phyloP scores from a whole-genome alignment of 2,797 vertebrate species.

The Catamblyrhynchus diadema region DNA sequence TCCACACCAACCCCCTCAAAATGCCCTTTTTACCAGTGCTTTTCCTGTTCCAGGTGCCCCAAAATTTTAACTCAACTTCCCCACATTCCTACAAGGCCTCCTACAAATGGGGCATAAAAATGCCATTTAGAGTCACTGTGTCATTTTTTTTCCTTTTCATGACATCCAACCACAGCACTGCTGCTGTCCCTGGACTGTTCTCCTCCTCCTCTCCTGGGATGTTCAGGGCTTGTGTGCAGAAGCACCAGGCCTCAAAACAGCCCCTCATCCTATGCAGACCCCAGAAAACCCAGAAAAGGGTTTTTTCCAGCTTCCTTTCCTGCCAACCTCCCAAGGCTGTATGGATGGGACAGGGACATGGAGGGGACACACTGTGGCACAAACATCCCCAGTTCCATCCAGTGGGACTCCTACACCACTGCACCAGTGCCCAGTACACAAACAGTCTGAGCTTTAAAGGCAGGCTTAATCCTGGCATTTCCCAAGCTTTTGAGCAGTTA shows the following conservation, averaged over 20 bases:
- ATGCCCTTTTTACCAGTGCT: accelerated
- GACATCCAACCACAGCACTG: background rate
- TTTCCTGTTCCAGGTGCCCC: accelerated
- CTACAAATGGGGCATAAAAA: background rate
- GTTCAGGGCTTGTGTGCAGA: accelerated
- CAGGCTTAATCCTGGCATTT: background rate
- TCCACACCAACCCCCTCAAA: background rate
- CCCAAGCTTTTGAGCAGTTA: background rate
- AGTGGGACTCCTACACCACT: accelerated
- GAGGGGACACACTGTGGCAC: background rate
- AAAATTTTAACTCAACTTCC: background rate
- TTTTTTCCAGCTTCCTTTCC: background rate
- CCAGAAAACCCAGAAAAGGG: background rate
- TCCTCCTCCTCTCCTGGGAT: background rate
- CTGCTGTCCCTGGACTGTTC: background rate
- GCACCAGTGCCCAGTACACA: accelerated
- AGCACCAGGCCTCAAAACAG: background rate
- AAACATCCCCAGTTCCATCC: background rate
- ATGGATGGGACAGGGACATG: background rate
- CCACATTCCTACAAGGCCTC: background rate
- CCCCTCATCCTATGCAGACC: too few species aligned
- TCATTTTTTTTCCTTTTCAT: accelerated
- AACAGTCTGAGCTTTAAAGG: background rate
- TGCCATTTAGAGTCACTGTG: background rate
- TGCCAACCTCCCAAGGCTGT: background rate